Conservation (phyloP, 2,113 vertebrate genomes). For the Genyomyrus donnyi region DNA sequence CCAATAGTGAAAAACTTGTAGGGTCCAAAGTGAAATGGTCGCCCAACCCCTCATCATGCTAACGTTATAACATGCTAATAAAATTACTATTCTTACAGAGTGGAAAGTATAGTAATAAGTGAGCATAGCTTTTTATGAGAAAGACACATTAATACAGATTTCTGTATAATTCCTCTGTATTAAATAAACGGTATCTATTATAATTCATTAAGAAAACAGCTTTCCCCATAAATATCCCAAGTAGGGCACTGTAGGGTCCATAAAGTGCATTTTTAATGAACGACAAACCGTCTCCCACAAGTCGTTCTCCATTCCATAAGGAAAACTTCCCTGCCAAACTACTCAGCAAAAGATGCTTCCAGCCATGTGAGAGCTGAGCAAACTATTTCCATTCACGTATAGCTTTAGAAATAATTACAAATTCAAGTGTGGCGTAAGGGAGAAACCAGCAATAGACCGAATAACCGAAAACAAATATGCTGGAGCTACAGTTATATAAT, state of each 20-base stretch:
- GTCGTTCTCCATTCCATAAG: neutral
- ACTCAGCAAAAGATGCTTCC: neutral
- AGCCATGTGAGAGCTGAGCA: neutral
- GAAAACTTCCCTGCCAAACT: neutral
- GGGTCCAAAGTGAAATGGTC: neutral
- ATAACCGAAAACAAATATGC: neutral
- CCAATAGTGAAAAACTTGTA: neutral
- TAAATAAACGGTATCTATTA: neutral
- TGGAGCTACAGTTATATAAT: neutral
- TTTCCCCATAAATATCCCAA: neutral
- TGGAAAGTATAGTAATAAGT: neutral
- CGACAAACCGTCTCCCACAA: neutral
- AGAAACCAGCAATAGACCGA: neutral
- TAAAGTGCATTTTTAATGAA: neutral
- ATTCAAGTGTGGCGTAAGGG: neutral
- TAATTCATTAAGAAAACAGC: neutral
- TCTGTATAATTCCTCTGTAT: neutral
- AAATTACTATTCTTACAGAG: neutral
- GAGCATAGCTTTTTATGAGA: neutral
- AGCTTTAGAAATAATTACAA: neutral
- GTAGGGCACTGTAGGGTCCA: neutral
- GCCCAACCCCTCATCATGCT: neutral
- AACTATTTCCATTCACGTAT: neutral
- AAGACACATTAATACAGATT: neutral
- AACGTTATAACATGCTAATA: neutral